Evolutionary conservation across 2,888 invertebrate species (phyloP), one percentile per base, ranked within the genome.

Genomic region (Pyrochroa serraticornis): DNA sequence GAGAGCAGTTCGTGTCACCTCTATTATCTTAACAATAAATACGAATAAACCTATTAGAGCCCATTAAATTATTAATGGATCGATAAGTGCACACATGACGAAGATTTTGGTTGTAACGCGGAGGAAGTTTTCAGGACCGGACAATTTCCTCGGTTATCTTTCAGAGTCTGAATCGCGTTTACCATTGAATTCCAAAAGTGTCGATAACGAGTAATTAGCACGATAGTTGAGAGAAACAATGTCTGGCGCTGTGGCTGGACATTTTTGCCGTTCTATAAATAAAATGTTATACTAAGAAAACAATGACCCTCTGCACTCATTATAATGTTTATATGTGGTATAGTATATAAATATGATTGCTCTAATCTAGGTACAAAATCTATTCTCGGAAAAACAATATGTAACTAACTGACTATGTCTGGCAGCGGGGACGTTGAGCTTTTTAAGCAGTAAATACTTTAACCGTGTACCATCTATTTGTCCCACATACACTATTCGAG

Each of bases 231-330:
- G 3, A 3, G 22, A 22, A 22, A 22, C 22, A 22, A 22, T 58
- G 68, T 69, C 68, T 69, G 68, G 65, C 68, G 68, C 68, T 69
- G 59, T 64, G 58, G 51, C 62, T 64, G 57, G 59, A 39, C 61
- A 63, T 69, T 69, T 69, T 69, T 67, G 60, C 60, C 54, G 49
- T 60, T 63, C 67, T 69, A 69, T 64, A 69, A 69, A 69, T 69
- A 69, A 49, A 62, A 59, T 63, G 64, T 54, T 57, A 49, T 38
- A 33, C 33, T 35, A 62, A 62, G 69, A 67, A 72, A 71, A 68
- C 72, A 73, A 70, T 69, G 71, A 73, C 72, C 72, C 69, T 70
- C 65, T 68, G 70, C 65, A 68, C 71, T 71, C 71, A 69, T 71
- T 73, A 70, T 65, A 67, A 56, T 72, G 70, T 70, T 71, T 70